Evolutionary conservation across 64 coral and sea anemone genomes (phyloP), one percentile per base, ranked within the genome.

Genomic region (Stichodactyla helianthus): DNA sequence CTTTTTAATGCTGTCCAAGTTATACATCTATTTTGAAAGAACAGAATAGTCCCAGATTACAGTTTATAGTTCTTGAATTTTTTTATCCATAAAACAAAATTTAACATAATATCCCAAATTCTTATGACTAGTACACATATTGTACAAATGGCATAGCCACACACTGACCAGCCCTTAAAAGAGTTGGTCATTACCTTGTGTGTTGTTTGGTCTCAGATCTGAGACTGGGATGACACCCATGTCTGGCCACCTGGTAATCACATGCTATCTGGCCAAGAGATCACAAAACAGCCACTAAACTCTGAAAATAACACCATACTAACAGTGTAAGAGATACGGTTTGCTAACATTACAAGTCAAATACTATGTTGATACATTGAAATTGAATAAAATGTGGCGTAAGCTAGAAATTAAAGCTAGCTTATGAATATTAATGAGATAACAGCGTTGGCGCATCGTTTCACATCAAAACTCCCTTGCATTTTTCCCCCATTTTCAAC

Each of bases 141-240:
- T n/a, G 10, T 5, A 74, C 6, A 74, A 74, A 74, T 74, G 68
- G 68, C 68, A 74, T 27, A 74, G 68, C 27, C 22, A 74, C 68
- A 74, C 68, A 74, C 68, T 31, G 68, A 74, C 68, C 68, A 74
- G n/a, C 68, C 68, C 63, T 11, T 26, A 28, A 26, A 74, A 74
- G 68, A 74, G 68, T 74, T 74, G 68, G 68, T 31, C 68, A 74
- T 74, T 74, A 74, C 68, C 68, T 74, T 74, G 68, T 74, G 68
- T 74, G 68, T 74, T 74, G 68, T 11, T 28, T 27, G 68, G 68
- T 74, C 68, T 74, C 22, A 74, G 62, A 65, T 65, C 68, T 74
- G 68, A 65, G 62, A 74, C 68, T 74, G 68, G 68, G 68, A 74
- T 31, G 68, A 71, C 68, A 22, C 65, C 65, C 65, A 20, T 70